A percentile compares a stretch with the other conserved stretches of the same genome.
Evolutionary conservation across 1,140 invertebrate genomes (phyloP).

Genomic region (Temnothorax nylanderi): DNA sequence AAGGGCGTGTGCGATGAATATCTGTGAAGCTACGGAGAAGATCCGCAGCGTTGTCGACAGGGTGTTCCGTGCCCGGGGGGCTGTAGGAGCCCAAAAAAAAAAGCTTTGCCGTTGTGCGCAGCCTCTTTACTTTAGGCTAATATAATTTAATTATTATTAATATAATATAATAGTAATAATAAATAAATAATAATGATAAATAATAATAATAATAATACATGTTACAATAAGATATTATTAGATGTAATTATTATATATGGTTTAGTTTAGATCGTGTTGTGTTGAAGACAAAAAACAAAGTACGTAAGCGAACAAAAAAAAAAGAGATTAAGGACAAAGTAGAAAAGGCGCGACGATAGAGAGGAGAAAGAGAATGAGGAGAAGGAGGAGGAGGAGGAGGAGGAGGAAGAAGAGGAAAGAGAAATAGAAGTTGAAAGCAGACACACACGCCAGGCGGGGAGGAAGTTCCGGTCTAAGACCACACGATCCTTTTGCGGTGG

Average conservation of each 20-base stretch:
- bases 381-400: too few relatives aligned
- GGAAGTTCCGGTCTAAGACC: conserved; percentile 82
- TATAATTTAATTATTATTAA: conserved; percentile 85
- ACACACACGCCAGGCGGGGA: conserved; percentile 40
- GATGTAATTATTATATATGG: conserved; percentile 86
- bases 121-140: conserved; percentile 85
- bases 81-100: conserved; percentile 81
- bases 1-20: conserved; percentile 44
- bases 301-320: conserved; percentile 80
- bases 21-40: conserved; percentile 42
- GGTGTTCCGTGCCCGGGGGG: conserved; percentile 84
- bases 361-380: not conserved
- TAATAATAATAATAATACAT: conserved; percentile 85
- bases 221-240: conserved; percentile 86
- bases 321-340: conserved; percentile 56
- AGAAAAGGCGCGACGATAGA: conserved; percentile 1
- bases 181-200: conserved; percentile 81
- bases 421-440: conserved; percentile 6
- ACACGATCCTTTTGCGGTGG: conserved; percentile 75
- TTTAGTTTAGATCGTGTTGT: conserved; percentile 86
- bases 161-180: conserved; percentile 82
- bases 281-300: conserved; percentile 83
- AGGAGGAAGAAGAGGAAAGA: not conserved
- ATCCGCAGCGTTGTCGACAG: conserved; percentile 81
- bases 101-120: conserved; percentile 85